Conservation (phyloP, 2,113 vertebrate genomes). For the Cyanoderma ruficeps region DNA sequence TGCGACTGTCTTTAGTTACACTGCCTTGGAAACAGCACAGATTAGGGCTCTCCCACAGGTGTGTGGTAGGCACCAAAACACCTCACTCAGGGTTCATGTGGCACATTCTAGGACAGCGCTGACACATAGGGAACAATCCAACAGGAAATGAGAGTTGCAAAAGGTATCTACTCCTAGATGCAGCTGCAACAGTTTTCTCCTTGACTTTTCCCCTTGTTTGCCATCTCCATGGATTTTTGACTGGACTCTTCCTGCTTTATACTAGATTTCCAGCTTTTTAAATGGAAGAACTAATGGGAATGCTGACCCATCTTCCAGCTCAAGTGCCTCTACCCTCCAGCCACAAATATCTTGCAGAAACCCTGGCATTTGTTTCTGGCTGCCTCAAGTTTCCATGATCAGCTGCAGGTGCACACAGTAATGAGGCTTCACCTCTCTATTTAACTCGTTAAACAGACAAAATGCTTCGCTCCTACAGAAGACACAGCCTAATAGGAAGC, state of each 20-base stretch:
- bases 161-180: background rate
- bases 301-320: background rate
- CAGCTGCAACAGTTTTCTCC: background rate
- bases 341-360: background rate
- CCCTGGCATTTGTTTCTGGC: background rate
- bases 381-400: background rate
- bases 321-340: background rate
- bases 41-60: rapidly evolving
- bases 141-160: background rate
- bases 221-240: background rate
- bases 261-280: background rate
- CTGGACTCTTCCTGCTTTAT: background rate
- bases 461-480: background rate
- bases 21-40: background rate
- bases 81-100: rapidly evolving
- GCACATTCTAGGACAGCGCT: background rate
- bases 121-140: background rate
- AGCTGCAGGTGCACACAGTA: rapidly evolving
- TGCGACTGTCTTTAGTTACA: background rate
- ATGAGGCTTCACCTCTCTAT: background rate
- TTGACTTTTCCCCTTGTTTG: background rate
- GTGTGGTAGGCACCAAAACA: background rate
- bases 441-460: background rate
- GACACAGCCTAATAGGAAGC: background rate
- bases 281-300: background rate